phyloP scores from a whole-genome alignment of 2,888 invertebrate genomes.

The Andrena bicolor region DNA sequence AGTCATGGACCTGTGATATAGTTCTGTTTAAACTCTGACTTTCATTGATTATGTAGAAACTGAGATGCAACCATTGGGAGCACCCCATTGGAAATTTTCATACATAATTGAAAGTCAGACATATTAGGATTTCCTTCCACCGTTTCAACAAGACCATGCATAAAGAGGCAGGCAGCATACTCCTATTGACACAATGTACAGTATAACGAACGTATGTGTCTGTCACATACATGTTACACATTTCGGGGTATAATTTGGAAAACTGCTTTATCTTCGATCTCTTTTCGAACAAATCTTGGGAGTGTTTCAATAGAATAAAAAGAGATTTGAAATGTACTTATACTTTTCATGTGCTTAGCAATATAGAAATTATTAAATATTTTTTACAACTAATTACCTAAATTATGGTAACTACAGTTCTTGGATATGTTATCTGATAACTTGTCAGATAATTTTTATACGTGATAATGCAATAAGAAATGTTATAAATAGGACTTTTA shows the following conservation, averaged over 20 bases:
- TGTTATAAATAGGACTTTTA: too few relatives aligned
- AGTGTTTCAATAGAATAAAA: background rate
- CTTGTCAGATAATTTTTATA: too few relatives aligned
- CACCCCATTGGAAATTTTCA: constrained; percentile 7
- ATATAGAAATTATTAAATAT: background rate
- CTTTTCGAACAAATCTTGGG: background rate
- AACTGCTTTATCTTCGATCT: background rate
- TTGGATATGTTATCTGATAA: background rate
- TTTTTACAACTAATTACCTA: background rate
- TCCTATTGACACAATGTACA: constrained; percentile 8
- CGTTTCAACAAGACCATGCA: constrained; percentile 72
- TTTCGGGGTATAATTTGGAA: constrained; percentile 29
- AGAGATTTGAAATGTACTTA: background rate
- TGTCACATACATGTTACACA: background rate
- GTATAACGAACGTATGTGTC: background rate
- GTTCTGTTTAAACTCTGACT: constrained; percentile 44
- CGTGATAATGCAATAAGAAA: too few relatives aligned
- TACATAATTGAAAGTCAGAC: constrained; percentile 38
- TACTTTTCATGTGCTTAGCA: background rate
- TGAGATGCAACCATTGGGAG: background rate
- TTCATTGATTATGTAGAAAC: constrained; percentile 30
- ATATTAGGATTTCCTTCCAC: constrained; percentile 20
- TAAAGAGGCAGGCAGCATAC: constrained; percentile 70
- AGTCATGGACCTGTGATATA: constrained; percentile 75
- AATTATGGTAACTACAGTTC: background rate